Base-by-base conservation (phyloP, 2,888 invertebrate genomes). In the Chloroclystis v-ata region DNA sequence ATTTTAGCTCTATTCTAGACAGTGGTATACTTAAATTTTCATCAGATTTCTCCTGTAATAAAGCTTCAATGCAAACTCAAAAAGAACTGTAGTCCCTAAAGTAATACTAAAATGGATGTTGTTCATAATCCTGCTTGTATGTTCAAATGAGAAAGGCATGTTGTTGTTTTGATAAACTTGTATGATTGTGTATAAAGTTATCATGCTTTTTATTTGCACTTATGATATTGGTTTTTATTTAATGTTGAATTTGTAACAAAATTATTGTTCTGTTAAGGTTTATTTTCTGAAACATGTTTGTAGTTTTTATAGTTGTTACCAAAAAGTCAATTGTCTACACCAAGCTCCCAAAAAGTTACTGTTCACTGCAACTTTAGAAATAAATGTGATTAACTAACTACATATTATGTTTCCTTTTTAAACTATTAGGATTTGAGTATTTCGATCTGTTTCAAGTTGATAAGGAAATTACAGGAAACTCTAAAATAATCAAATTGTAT, bases 341-440 rank as follows among this genome's bases (percentile, higher is more conserved):
- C 57, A 49, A 61, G 59, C 65, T 71, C 63, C 67, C 35, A 56
- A 67, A 61, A 62, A 63, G 57, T 65, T 73, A 74, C 65, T 67
- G 78, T 79, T 79, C 76, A 75, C 74, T 78, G 71, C 75, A 79
- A 78, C 71, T 80, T 81, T 81, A 77, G 64, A 77, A 82, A 75
- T 83, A 85, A 83, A 84, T 73, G 78, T 74, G 69, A 78, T 77
- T 82, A 82, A 82, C 75, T 77, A 70, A 68, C 66, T 48, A 44
- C n/a, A n/a, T n/a, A n/a, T 49, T 52, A 52, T 69, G 20, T 44
- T 47, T 41, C 14, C 29, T 47, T 47, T 30, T 8, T 4, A 11
- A 11, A 7, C 29, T 11, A 29, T n/a, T n/a, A n/a, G n/a, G n/a
- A n/a, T n/a, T n/a, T n/a, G n/a, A n/a, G n/a, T n/a, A n/a, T n/a